Percentiles rank a stretch among this genome's conserved stretches.
Conservation (phyloP, 2,797 vertebrate genomes). For the Gobio occitaniae region DNA sequence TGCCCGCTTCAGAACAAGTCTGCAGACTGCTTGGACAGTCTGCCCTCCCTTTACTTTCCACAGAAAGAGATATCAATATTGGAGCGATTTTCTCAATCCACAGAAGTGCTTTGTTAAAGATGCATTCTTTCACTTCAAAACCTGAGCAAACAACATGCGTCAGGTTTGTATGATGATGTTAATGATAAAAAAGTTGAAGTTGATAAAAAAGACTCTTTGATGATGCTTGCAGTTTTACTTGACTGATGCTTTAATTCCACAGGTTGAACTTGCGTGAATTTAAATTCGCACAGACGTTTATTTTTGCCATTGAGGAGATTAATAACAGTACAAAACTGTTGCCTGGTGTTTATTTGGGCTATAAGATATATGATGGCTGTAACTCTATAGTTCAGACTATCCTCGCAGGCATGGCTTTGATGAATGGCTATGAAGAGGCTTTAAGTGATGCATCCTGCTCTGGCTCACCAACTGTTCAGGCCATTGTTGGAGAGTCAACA, state of each 20-base stretch:
- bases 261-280: constrained; percentile 62
- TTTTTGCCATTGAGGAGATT: constrained; percentile 38
- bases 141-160: constrained; percentile 49
- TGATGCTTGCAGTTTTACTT: not conserved
- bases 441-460: constrained; percentile 42
- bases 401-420: constrained; percentile 57
- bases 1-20: constrained; percentile 2
- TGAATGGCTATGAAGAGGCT: constrained; percentile 55
- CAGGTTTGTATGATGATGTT: constrained; percentile 44
- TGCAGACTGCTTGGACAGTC: constrained; percentile 57
- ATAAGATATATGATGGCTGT: constrained; percentile 64
- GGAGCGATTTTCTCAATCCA: constrained; percentile 61
- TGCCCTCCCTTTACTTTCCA: constrained; percentile 46
- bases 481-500: constrained; percentile 73
- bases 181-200: not conserved
- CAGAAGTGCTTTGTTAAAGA: constrained; percentile 22
- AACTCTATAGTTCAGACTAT: constrained; percentile 45
- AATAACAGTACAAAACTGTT: constrained; percentile 64
- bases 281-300: constrained; percentile 62
- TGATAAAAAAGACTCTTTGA: not conserved
- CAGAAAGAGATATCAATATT: constrained; percentile 58
- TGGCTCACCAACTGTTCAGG: constrained; percentile 67
- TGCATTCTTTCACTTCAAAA: constrained; percentile 46
- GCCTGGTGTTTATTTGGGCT: constrained; percentile 61
- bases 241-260: not conserved